Base-by-base conservation (phyloP, 2,888 invertebrate genomes). In the Stenchaetothrips biformis region DNA sequence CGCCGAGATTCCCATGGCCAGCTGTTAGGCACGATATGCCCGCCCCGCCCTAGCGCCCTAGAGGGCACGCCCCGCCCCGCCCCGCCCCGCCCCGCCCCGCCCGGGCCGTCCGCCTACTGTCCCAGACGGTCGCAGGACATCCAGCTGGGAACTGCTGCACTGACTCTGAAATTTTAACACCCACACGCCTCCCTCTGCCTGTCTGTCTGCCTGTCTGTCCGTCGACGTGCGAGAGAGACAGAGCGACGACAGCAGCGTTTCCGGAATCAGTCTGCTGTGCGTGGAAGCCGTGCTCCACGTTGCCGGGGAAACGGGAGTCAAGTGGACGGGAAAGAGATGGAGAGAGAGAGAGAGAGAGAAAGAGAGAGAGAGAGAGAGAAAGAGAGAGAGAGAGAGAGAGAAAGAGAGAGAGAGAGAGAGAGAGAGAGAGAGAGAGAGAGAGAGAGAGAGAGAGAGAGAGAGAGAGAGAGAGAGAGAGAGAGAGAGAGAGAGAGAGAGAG, bases 81-180 rank as follows among this genome's bases (percentile, higher is more conserved):
- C 21, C 67, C 67, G 21, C 16, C 67, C 67, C 11, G 25, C 67
- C n/a, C 21, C 18, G 21, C 67, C 21, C 67, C 67, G 21, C 16
- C 67, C 67, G 7, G 25, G 21, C n/a, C 21, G 21, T 9, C 18
- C 9, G 9, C 25, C 21, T 25, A 25, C 25, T 25, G 21, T 74
- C 67, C 21, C 67, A 74, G 67, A 74, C 37, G 37, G 37, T 37
- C 37, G 25, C 53, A 53, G 53, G 13, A 13, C 53, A 13, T 74
- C 67, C 67, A 74, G 67, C 21, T 74, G 67, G 67, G 67, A 25
- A 74, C 67, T 25, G 67, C 9, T 25, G 67, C 67, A 74, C 67
- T 74, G 21, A 74, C 67, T 21, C 67, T 74, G 67, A 74, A 74
- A 74, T 67, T 62, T 48, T 49, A 18, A 47, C 77, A 47, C 13